These are phyloP conservation scores for Crocodylus rhombifer DNA, from an alignment of 2,797 vertebrate genomes.

Conservation along the genomic window DNA sequence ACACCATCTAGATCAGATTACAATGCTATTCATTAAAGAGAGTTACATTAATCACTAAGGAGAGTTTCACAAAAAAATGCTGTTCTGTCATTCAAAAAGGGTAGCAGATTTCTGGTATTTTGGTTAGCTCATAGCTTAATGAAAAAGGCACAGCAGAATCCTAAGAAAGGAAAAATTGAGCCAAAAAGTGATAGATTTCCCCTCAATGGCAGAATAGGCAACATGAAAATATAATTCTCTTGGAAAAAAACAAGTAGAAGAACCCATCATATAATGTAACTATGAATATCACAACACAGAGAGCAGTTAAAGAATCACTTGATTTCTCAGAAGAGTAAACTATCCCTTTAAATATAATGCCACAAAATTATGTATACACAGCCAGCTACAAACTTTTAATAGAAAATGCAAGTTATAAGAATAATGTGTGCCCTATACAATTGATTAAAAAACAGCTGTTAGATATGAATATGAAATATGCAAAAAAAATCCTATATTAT, in stretches of 20 bases:
- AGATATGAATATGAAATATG: background rate
- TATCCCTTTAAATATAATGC: background rate
- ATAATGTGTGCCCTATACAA: background rate
- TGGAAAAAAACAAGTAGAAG: background rate
- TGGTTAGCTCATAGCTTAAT: background rate
- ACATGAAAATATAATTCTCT: background rate
- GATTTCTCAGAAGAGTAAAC: slow-evolving; percentile 15
- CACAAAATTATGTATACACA: slow-evolving; percentile 5
- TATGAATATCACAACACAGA: background rate
- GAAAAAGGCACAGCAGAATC: rapidly evolving
- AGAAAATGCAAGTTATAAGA: background rate
- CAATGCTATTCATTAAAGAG: background rate
- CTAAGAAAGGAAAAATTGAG: background rate
- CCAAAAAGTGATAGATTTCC: background rate
- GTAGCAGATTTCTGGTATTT: background rate
- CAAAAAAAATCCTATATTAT: background rate
- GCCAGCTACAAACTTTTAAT: background rate
- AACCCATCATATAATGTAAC: background rate
- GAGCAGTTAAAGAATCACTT: background rate
- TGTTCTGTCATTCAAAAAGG: slow-evolving; percentile 8
- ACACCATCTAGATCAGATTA: background rate
- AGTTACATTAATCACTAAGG: background rate
- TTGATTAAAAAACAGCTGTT: background rate
- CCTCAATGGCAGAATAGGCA: background rate
- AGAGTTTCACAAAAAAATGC: background rate